Evolutionary conservation across 2,113 vertebrate genomes (phyloP).

Genomic region (Paradoxurus hermaphroditus): DNA sequence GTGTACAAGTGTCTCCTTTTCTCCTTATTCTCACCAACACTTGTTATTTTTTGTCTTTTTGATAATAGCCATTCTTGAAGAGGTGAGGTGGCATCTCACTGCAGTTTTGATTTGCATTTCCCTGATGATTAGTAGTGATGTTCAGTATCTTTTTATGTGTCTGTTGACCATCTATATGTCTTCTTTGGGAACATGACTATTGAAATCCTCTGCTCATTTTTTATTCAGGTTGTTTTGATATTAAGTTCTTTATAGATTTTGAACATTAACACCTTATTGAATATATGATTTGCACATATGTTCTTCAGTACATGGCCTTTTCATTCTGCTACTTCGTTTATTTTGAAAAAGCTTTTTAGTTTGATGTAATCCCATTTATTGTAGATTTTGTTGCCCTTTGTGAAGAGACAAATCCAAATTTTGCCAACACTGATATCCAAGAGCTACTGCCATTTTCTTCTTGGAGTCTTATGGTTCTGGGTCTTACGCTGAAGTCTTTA

Average conservation of each 20-base stretch:
- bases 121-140: not conserved
- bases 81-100: not conserved
- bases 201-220: not conserved
- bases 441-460: not conserved
- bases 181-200: not conserved
- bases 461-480: not conserved
- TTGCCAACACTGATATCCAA: not conserved
- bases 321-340: not conserved
- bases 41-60: not conserved
- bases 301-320: not conserved
- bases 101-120: not conserved
- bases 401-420: not conserved
- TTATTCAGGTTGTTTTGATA: not conserved
- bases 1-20: not conserved
- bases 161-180: not conserved
- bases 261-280: not conserved
- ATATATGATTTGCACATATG: not conserved
- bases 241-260: not conserved
- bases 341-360: not conserved
- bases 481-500: not conserved
- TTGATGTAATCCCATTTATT: not conserved
- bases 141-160: not conserved
- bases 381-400: not conserved
- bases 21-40: not conserved
- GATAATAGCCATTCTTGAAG: not conserved